These are phyloP conservation scores for Erpobdella octoculata DNA, from an alignment of 2,888 invertebrate genomes.

Conservation along the genomic window DNA sequence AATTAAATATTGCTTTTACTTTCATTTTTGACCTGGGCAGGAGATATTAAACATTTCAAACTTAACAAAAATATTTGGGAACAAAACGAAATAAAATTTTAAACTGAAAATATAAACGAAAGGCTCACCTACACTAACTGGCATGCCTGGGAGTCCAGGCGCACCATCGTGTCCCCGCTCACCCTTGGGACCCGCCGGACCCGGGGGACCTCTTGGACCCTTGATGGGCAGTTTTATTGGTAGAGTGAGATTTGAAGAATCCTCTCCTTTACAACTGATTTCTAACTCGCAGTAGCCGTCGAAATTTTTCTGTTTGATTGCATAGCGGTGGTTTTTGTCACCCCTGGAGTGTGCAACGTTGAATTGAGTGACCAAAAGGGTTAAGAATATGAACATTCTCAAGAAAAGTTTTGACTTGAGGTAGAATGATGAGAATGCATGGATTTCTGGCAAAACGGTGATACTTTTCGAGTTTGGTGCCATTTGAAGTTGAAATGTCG, in stretches of 20 bases:
- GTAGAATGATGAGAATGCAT: too few relatives aligned
- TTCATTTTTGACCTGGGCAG: too few relatives aligned
- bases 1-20: too few relatives aligned
- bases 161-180: constrained; percentile 42
- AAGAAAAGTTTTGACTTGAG: too few relatives aligned
- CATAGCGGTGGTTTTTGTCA: neutral
- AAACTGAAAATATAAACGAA: neutral
- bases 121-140: neutral
- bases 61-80: too few relatives aligned
- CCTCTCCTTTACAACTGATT: constrained; percentile 30
- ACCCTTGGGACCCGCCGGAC: constrained; percentile 43
- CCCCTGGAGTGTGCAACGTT: neutral
- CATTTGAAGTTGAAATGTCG: neutral
- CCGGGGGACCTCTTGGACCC: constrained; percentile 45
- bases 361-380: neutral
- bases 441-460: neutral
- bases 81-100: neutral
- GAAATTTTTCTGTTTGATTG: constrained; percentile 15
- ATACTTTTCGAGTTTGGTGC: neutral
- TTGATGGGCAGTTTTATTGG: constrained; percentile 45
- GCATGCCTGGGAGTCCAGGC: constrained; percentile 29
- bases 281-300: constrained; percentile 35
- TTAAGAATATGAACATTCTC: neutral
- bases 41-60: too few relatives aligned
- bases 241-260: constrained; percentile 20